A percentile compares a stretch with the other conserved stretches of the same genome.
phyloP scores from a whole-genome alignment of 2,797 vertebrate genomes.

The Martes flavigula region DNA sequence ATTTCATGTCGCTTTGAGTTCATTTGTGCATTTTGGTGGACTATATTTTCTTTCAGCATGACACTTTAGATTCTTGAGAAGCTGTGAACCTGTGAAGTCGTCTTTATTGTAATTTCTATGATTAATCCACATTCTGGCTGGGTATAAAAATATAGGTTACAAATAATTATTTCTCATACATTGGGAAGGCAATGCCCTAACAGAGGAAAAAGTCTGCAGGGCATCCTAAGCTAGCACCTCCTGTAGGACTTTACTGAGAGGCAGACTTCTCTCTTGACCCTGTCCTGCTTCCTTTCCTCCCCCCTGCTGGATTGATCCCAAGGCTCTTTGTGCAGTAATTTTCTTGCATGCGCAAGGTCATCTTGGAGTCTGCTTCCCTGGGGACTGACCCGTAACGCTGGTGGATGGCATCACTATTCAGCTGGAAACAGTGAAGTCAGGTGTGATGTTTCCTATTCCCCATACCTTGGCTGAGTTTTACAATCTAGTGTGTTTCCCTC shows the following conservation, averaged over 20 bases:
- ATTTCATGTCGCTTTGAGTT: background rate
- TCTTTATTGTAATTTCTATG: background rate
- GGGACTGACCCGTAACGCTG: background rate
- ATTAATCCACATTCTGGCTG: background rate
- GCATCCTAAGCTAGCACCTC: background rate
- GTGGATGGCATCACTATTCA: accelerated
- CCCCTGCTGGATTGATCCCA: accelerated
- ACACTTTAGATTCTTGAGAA: background rate
- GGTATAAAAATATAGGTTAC: background rate
- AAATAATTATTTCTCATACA: background rate
- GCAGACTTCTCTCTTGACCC: background rate
- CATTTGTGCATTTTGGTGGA: background rate
- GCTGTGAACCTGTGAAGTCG: background rate
- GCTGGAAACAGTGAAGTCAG: background rate
- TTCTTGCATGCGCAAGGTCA: background rate
- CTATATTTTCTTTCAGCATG: background rate
- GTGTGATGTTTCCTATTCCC: background rate
- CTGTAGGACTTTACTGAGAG: background rate
- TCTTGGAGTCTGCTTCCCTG: background rate
- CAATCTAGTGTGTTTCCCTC: background rate
- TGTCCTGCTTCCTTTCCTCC: too few relatives aligned
- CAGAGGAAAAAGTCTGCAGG: background rate
- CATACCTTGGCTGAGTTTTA: background rate
- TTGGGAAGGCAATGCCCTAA: background rate
- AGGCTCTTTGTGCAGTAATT: background rate